Evolutionary conservation across 2,797 vertebrate genomes (phyloP).

Genomic region (Falco columbarius): DNA sequence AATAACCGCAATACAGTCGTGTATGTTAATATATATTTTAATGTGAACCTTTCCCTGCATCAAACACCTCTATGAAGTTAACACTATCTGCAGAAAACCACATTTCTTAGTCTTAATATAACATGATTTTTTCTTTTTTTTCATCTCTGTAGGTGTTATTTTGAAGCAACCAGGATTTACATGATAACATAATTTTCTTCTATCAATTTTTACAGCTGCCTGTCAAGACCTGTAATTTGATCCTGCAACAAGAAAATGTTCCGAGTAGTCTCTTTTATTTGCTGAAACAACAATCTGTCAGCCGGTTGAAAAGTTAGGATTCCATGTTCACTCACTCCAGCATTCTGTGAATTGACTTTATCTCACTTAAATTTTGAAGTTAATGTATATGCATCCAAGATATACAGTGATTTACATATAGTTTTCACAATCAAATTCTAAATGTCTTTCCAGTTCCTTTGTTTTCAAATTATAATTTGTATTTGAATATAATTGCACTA

Average conservation of each 20-base stretch:
- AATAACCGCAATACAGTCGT: background rate
- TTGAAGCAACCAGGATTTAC: background rate
- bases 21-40: background rate
- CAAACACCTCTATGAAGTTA: background rate
- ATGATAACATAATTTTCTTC: background rate
- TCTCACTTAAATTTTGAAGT: background rate
- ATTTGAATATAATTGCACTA: background rate
- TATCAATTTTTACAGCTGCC: background rate
- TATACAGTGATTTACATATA: background rate
- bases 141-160: background rate
- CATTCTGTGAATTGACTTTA: background rate
- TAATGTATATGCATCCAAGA: background rate
- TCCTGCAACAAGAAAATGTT: background rate
- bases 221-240: background rate
- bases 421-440: background rate
- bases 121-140: background rate
- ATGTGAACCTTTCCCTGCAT: background rate
- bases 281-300: background rate
- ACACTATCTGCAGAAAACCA: background rate
- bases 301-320: background rate
- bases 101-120: background rate
- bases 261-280: background rate
- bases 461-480: background rate
- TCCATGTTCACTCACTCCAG: background rate
- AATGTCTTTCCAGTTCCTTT: background rate